Evolutionary conservation across 2,888 invertebrate species (phyloP).

Genomic region (Linnaemya vulpina): DNA sequence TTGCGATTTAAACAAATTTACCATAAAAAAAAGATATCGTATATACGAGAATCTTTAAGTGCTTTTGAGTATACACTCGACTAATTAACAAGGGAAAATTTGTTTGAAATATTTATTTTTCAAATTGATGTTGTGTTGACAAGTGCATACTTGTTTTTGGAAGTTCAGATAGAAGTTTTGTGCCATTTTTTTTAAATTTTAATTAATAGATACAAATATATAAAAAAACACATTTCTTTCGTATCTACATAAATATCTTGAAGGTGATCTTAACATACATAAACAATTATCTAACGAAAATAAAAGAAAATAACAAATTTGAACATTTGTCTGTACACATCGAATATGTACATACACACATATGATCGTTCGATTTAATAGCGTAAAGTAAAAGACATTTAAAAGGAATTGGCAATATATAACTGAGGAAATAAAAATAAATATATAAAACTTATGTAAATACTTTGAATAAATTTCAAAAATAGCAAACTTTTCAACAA

Average conservation of each 20-base stretch:
- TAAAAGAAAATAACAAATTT: conserved; percentile 33
- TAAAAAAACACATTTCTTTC: conserved; percentile 13
- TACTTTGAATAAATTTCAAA: neutral
- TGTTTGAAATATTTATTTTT: neutral
- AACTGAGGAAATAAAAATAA: neutral
- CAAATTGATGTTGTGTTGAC: neutral
- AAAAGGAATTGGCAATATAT: conserved; percentile 9
- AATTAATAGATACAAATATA: conserved; percentile 32
- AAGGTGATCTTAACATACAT: conserved; percentile 54
- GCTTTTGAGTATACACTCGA: conserved; percentile 17
- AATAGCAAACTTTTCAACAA: neutral
- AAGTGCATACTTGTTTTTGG: conserved; percentile 11
- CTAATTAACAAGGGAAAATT: neutral
- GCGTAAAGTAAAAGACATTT: neutral
- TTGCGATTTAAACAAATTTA: conserved; percentile 18
- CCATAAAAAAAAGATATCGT: neutral
- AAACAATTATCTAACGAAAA: conserved; percentile 55
- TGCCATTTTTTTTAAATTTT: conserved; percentile 2
- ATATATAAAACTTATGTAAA: neutral
- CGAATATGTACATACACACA: too few species aligned
- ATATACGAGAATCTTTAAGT: conserved; percentile 7
- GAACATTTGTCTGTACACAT: conserved; percentile 23
- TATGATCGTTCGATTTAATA: conserved; percentile 7
- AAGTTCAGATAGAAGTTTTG: conserved; percentile 4
- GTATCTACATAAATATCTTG: conserved; percentile 15